These are phyloP conservation scores for Tipula unca DNA, from an alignment of 2,888 invertebrate species.

Conservation along the genomic window DNA sequence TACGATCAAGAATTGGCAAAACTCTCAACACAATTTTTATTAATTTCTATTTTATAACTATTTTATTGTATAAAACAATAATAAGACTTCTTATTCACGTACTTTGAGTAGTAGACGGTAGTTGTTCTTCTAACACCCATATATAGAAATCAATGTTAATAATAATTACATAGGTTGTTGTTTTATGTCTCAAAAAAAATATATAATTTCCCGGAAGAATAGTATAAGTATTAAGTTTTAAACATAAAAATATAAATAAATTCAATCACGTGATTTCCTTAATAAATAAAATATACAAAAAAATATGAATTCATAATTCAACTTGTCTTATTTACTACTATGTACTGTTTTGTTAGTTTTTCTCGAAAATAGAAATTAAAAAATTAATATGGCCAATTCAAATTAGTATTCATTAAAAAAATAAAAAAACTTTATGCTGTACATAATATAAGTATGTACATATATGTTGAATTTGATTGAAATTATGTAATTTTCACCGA, in stretches of 20 bases:
- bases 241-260: not conserved
- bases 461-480: not conserved
- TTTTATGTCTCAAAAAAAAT: not conserved
- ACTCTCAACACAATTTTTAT: too few relatives aligned
- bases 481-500: not conserved
- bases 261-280: conserved; percentile 8
- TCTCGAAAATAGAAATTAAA: not conserved
- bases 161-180: not conserved
- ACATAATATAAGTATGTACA: not conserved
- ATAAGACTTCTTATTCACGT: not conserved
- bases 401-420: not conserved
- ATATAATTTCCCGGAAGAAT: not conserved
- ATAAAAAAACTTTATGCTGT: not conserved
- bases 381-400: not conserved
- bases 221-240: not conserved
- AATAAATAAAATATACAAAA: not conserved
- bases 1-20: not conserved
- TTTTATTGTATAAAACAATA: too few relatives aligned
- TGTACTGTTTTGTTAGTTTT: not conserved
- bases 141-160: not conserved
- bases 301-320: not conserved
- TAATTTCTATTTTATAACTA: not conserved
- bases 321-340: not conserved
- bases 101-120: not conserved
- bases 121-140: not conserved